phyloP scores from a whole-genome alignment of 2,797 vertebrate genomes.

The Luscinia megarhynchos region DNA sequence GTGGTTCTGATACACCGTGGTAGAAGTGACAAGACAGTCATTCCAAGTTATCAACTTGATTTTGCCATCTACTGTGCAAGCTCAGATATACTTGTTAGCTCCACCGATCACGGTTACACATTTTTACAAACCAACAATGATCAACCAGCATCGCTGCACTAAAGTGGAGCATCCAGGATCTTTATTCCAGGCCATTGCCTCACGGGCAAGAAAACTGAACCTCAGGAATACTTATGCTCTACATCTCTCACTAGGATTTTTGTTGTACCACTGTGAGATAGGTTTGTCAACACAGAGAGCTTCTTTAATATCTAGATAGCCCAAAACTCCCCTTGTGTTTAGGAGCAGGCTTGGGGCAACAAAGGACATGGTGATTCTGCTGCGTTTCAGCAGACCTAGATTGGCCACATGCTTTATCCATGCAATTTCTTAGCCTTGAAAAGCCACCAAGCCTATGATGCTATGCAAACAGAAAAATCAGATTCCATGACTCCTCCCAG shows the following conservation, averaged over 20 bases:
- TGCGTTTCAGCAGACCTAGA: background rate
- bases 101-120: background rate
- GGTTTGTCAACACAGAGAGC: background rate
- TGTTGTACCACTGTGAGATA: background rate
- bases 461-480: background rate
- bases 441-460: background rate
- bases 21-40: background rate
- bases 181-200: background rate
- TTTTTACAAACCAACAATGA: background rate
- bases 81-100: background rate
- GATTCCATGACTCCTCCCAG: background rate
- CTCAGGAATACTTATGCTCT: background rate
- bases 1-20: background rate
- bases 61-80: background rate
- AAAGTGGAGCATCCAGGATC: background rate
- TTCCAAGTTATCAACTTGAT: background rate
- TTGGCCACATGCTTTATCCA: background rate
- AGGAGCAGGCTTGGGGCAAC: background rate
- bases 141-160: background rate
- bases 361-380: background rate
- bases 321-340: background rate
- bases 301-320: background rate
- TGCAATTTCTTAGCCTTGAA: background rate
- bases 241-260: background rate
- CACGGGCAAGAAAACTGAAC: background rate